Conservation (phyloP, 2,888 invertebrate genomes). For the Cryptophagus acutangulus region DNA sequence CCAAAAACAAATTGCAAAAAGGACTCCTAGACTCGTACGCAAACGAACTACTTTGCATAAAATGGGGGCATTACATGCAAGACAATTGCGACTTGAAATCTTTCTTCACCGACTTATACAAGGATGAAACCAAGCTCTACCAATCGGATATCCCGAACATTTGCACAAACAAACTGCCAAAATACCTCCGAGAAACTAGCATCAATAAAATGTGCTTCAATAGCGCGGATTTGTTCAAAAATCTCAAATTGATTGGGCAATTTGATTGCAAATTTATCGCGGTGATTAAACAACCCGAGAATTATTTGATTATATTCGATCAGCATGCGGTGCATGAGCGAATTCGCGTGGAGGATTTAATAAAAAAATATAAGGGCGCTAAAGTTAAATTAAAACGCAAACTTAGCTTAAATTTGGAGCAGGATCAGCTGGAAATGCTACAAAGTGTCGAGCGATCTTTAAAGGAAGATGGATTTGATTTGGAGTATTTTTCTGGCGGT, state of each 20-base stretch:
- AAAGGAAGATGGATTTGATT: conserved; percentile 56
- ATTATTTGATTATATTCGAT: conserved; percentile 66
- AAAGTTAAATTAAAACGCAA: no score
- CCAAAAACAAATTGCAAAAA: conserved; percentile 37
- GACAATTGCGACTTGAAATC: no score
- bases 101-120: conserved; percentile 42
- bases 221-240: conserved; percentile 48
- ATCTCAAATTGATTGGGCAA: conserved; percentile 59
- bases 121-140: conserved; percentile 36
- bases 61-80: conserved; percentile 43
- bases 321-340: conserved; percentile 88
- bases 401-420: no score
- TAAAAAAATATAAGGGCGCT: no score
- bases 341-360: conserved; percentile 72
- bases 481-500: no score
- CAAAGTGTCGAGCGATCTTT: conserved; percentile 54
- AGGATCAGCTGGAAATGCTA: no score
- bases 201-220: conserved; percentile 40
- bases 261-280: conserved; percentile 70
- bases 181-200: conserved; percentile 7
- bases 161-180: conserved; percentile 13
- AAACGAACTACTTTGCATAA: conserved; percentile 39
- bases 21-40: conserved; percentile 40
- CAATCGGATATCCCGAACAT: conserved; percentile 34
- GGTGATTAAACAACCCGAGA: conserved; percentile 46